Percentiles rank a stretch among this genome's conserved stretches.
phyloP scores from a whole-genome alignment of 2,113 vertebrate genomes.

The Istiophorus platypterus region DNA sequence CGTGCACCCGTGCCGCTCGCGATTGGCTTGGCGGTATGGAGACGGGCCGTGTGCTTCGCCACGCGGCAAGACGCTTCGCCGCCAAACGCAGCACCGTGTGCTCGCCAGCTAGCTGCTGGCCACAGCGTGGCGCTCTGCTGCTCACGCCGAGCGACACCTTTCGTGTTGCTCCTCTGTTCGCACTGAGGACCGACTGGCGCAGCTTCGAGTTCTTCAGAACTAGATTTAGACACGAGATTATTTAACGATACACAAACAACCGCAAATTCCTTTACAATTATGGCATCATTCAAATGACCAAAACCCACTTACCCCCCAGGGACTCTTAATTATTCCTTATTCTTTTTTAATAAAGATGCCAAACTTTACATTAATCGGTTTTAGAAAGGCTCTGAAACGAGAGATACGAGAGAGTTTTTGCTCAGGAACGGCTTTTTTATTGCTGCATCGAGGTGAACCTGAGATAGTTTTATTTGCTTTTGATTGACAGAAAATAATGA shows the following conservation, averaged over 20 bases:
- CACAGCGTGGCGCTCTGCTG: no score
- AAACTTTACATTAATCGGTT: not conserved
- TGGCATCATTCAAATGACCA: not conserved
- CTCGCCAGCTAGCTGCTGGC: no score
- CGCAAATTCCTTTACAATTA: not conserved
- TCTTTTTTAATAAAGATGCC: no score
- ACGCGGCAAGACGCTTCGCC: no score
- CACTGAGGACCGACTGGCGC: no score
- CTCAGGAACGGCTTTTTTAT: not conserved
- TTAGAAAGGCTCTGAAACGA: not conserved
- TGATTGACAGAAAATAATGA: constrained; percentile 52
- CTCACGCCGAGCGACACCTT: no score
- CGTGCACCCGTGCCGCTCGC: not conserved
- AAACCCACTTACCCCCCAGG: not conserved
- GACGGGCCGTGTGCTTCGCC: no score
- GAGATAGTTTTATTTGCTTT: constrained; percentile 12
- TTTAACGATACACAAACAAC: no score
- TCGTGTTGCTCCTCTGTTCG: no score
- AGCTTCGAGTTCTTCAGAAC: no score
- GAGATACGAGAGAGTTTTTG: not conserved
- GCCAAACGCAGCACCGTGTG: no score
- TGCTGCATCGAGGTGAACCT: not conserved
- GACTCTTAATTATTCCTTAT: not conserved
- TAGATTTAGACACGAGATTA: no score
- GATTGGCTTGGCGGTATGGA: not conserved